Base-by-base conservation (phyloP, 2,888 invertebrate species). In the Tetranychus piercei region DNA sequence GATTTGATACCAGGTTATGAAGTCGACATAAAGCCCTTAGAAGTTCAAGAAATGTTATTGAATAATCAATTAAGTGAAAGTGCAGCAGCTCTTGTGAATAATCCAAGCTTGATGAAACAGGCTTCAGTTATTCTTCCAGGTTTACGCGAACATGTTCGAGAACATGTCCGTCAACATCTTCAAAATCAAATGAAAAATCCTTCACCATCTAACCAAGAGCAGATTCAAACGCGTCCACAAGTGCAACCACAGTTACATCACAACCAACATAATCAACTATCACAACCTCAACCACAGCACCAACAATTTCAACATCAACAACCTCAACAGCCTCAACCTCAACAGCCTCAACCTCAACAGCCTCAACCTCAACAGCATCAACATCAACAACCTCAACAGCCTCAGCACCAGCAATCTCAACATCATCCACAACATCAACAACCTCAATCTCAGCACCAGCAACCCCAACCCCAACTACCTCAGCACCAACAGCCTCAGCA, bases 251-350 rank as follows among this genome's bases (percentile, higher is more conserved):
- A 34, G 34, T 34, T 4, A 34, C 71, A 44, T 43, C 74, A 15
- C 7, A 18, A 71, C 9, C 74, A 74, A 72, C 71, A 74, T 6
- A 65, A 67, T 67, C 69, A 66, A 69, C 65, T 8, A 43, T 23
- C 9, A 74, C 74, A 72, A 18, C 74, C 9, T 23, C 74, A 74
- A 43, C 34, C 15, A 23, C 74, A 4, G 23, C 20, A n/a, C 18
- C 74, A 72, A 72, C 72, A 65, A 34, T 34, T 34, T 3, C 34
- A 2, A 23, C 9, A 69, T 20, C 23, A 65, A 9, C 45, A 65
- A 6, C 64, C 9, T 45, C 65, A 73, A n/a, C 71, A 73, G 67
- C 73, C 20, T 18, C 73, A 73, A 6, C 73, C 71, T n/a, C 72
- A 15, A 7, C 9, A 20, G 1, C n/a, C 67, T 9, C 75, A 64